Conservation (phyloP, 2,888 invertebrate species). For the Theretra japonica region DNA sequence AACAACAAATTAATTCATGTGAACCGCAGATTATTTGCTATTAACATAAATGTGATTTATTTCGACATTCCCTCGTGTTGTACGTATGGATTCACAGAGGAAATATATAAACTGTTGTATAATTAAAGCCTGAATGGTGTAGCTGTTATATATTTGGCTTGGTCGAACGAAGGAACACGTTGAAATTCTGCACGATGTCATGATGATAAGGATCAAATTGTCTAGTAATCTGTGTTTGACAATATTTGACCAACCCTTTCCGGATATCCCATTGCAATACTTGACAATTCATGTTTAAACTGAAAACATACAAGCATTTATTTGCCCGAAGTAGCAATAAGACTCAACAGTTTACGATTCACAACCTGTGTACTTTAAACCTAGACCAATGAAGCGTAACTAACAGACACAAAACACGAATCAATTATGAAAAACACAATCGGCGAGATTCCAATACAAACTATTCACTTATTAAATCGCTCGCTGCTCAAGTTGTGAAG, state of each 20-base stretch:
- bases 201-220: too few relatives aligned
- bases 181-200: too few relatives aligned
- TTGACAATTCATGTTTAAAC: too few relatives aligned
- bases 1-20: constrained; percentile 15
- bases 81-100: not conserved
- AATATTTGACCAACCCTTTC: too few relatives aligned
- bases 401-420: not conserved
- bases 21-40: constrained; percentile 13
- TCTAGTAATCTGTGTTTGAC: too few relatives aligned
- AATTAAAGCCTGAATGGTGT: too few relatives aligned
- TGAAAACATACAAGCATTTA: too few relatives aligned
- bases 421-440: constrained; percentile 22
- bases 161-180: too few relatives aligned
- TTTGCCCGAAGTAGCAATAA: too few relatives aligned
- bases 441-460: constrained; percentile 11
- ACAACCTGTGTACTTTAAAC: not conserved
- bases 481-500: constrained; percentile 19
- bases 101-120: not conserved
- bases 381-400: not conserved
- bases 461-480: constrained; percentile 24
- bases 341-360: not conserved
- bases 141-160: too few relatives aligned
- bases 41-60: constrained; percentile 19
- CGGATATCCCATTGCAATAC: too few relatives aligned
- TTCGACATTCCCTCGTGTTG: not conserved